Evolutionary conservation across 1,140 invertebrate species (phyloP).

Genomic region (Tyrophagus putrescentiae): DNA sequence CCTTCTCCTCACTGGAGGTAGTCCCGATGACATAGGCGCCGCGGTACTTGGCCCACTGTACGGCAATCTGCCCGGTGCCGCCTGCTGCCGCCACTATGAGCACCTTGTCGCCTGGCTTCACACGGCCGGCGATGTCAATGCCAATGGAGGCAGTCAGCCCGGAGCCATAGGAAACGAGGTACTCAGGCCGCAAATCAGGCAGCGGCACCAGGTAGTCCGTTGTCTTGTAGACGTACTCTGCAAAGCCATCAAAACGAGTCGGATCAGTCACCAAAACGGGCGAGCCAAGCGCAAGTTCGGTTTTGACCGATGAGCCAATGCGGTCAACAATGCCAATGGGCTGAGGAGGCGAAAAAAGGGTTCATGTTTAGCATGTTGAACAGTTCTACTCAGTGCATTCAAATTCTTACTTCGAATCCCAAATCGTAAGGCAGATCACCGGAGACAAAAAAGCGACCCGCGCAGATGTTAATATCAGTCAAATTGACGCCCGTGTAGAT

Average conservation of each 20-base stretch:
- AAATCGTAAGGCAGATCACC: slow-evolving; percentile 20
- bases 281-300: background rate
- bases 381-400: background rate
- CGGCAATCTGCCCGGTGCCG: slow-evolving; percentile 25
- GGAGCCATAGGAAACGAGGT: background rate
- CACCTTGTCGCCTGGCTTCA: slow-evolving; percentile 31
- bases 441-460: slow-evolving; percentile 16
- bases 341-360: background rate
- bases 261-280: background rate
- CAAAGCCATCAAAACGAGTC: background rate
- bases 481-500: slow-evolving; percentile 18
- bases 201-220: background rate
- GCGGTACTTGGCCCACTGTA: slow-evolving; percentile 27
- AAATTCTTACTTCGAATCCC: slow-evolving; percentile 19
- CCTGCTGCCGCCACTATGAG: slow-evolving; percentile 37
- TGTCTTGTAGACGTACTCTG: slow-evolving; percentile 1
- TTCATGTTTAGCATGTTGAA: background rate
- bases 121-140: slow-evolving; percentile 20
- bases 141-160: slow-evolving; percentile 16
- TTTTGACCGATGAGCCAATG: background rate
- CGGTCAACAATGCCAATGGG: background rate
- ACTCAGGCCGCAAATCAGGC: slow-evolving; percentile 16
- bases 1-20: slow-evolving; percentile 35
- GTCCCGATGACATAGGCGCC: slow-evolving; percentile 37
- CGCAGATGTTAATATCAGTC: slow-evolving; percentile 20